These are phyloP conservation scores for Clarias platycephalus DNA, from an alignment of 2,797 vertebrate species.

Conservation along the genomic window DNA sequence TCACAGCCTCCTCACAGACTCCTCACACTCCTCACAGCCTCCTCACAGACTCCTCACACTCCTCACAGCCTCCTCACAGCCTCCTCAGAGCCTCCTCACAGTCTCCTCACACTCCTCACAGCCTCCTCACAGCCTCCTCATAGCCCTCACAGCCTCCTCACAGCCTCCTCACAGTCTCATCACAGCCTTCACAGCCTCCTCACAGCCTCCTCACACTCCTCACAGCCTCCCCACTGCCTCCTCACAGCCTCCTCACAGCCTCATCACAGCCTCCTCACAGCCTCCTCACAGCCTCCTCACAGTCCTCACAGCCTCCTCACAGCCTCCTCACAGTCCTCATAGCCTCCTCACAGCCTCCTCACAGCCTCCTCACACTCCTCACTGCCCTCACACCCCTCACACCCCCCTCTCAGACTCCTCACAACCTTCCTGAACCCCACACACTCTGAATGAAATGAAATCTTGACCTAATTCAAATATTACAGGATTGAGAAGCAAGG, in stretches of 20 bases:
- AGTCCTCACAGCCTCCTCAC: accelerated
- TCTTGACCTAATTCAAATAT: not conserved
- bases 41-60: not conserved
- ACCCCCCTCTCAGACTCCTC: not conserved
- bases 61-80: not conserved
- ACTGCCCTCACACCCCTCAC: not conserved
- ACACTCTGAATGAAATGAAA: not conserved
- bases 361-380: not conserved
- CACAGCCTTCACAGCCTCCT: not conserved
- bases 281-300: not conserved
- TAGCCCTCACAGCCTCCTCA: not conserved
- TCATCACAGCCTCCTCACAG: not conserved
- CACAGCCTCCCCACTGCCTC: not conserved
- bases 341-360: not conserved
- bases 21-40: not conserved
- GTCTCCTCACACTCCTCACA: not conserved
- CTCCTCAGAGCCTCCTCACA: not conserved
- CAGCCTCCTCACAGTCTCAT: too few species aligned
- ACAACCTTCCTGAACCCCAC: not conserved
- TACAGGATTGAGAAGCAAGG: not conserved
- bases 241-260: not conserved
- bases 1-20: not conserved
- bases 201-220: not conserved
- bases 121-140: not conserved
- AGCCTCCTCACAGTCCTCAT: not conserved